Base-by-base conservation (phyloP, 2,797 vertebrate genomes). In the Pseudomugil gertrudae region DNA sequence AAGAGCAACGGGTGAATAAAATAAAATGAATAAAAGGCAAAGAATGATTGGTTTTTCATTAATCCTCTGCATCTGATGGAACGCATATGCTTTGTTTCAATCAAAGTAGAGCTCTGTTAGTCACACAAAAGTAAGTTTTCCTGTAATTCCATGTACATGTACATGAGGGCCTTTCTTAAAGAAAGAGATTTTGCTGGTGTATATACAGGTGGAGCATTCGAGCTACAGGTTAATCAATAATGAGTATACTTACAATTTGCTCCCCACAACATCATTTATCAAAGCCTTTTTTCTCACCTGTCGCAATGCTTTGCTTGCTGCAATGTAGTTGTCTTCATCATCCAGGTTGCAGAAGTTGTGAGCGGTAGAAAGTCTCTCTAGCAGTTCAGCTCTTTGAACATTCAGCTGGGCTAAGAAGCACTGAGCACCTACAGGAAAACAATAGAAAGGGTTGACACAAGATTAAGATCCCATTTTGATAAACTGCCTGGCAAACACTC, bases 261-360 rank as follows among this genome's bases (percentile, higher is more conserved):
- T 15, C 13, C 15, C 35, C 35, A 36, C 35, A 14, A 15, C 35
- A 36, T 36, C 35, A 13, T 36, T 14, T 51, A 32, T 29, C 0
- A 19, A 47, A 19, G 8, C 2, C 2, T 40, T 15, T 55, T 2
- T 21, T 47, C 71, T 66, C 33, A 98, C 97, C 95, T 99, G 98
- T 84, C 95, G 93, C 10, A 98, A 81, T 8, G 97, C 97, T 91
- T 96, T 98, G 83, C 93, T 96, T 24, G 96, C 97, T 52, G 95
- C 95, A 1, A 78, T 93, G 76, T 95, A 98, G 86, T 96, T 98
- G 40, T 96, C 95, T 69, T 96, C 94, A 5, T 98, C 95, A 0
- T 99, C 97, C 93, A 99, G 93, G 75, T 95, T 98, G 61, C 95
- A 94, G 87, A 99, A 96, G 79, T 96, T 96, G 83, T 96, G 95